Percentiles rank a stretch among this genome's conserved stretches.
Conservation (phyloP, 2,113 vertebrate species). For the Columba livia region DNA sequence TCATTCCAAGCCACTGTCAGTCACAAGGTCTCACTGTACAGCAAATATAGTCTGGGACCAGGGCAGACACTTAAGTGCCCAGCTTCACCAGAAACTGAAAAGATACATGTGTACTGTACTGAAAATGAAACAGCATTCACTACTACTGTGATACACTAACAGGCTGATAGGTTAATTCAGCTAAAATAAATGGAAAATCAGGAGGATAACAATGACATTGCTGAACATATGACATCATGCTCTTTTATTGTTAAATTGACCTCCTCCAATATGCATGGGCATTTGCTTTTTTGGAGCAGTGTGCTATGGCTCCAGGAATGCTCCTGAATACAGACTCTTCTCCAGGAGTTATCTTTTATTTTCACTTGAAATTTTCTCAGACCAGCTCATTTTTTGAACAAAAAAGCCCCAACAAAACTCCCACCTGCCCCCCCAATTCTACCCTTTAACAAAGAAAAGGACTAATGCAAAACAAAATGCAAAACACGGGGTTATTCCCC, state of each 20-base stretch:
- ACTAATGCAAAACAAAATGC: background rate
- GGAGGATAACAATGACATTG: background rate
- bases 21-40: background rate
- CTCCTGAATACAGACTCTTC: background rate
- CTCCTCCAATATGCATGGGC: background rate
- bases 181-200: background rate
- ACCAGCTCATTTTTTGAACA: background rate
- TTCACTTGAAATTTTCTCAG: background rate
- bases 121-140: background rate
- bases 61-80: background rate
- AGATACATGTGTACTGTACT: background rate
- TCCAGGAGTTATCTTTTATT: background rate
- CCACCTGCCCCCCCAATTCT: accelerated
- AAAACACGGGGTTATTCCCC: background rate
- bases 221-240: background rate
- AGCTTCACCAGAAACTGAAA: background rate
- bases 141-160: background rate
- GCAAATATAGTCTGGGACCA: background rate
- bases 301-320: background rate
- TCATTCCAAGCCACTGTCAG: background rate
- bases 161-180: background rate
- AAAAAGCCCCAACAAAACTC: background rate
- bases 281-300: background rate
- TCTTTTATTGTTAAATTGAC: background rate
- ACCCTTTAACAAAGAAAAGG: background rate